A percentile compares a stretch with the other conserved stretches of the same genome.
Evolutionary conservation across 92 coral and sea anemone genomes (phyloP).

Genomic region (Palythoa grandiflora): DNA sequence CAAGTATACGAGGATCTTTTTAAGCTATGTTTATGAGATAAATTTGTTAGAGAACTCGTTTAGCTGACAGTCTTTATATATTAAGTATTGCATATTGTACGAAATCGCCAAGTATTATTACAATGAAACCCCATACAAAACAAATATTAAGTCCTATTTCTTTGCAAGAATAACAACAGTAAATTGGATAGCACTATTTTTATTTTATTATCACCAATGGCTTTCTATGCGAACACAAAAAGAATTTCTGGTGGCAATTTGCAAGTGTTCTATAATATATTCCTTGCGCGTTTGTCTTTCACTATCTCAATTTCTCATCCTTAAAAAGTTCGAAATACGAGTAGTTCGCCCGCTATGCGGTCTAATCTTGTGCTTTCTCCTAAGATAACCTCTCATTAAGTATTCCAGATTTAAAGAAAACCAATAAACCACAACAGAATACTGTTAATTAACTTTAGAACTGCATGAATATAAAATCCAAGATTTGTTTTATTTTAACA

Average conservation of each 20-base stretch:
- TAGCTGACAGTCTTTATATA: not conserved
- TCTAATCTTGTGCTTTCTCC: not conserved
- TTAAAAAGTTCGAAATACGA: not conserved
- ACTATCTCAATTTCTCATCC: not conserved
- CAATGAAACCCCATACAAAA: not conserved
- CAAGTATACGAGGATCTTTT: not conserved
- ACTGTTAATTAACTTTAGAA: constrained; percentile 34
- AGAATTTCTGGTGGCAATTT: not conserved
- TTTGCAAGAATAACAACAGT: not conserved
- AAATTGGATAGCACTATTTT: not conserved
- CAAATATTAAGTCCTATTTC: not conserved
- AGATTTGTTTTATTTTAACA: not conserved
- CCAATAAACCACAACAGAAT: constrained; percentile 30
- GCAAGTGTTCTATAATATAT: not conserved
- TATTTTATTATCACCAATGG: not conserved
- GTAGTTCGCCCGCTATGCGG: not conserved
- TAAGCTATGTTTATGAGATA: not conserved
- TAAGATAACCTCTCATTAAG: constrained; percentile 16
- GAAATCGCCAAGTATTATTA: not conserved
- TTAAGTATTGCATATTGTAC: not conserved
- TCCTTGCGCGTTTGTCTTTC: not conserved
- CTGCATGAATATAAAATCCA: not conserved
- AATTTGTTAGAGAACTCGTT: not conserved
- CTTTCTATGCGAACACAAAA: not conserved
- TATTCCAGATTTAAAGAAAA: constrained; percentile 22